Evolutionary conservation across 2,113 vertebrate genomes (phyloP).

Genomic region (Corynorhinus townsendii): DNA sequence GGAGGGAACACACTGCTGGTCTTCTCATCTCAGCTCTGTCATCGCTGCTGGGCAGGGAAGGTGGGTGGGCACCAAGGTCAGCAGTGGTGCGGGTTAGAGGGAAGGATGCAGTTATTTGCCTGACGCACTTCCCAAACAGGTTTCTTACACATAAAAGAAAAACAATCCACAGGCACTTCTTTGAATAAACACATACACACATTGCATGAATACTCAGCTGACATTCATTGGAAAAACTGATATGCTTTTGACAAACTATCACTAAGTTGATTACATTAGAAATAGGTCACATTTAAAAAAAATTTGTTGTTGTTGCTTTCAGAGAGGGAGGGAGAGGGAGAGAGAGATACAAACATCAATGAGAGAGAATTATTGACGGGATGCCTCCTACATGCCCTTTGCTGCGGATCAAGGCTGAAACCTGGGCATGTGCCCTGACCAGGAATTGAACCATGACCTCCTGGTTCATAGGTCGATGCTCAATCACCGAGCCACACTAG

Average conservation of each 20-base stretch:
- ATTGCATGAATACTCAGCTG: not conserved
- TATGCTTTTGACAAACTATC: not conserved
- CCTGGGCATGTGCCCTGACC: too few species aligned
- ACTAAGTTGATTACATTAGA: not conserved
- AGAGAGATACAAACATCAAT: too few species aligned
- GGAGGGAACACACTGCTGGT: conserved; percentile 12
- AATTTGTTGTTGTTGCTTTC: too few species aligned
- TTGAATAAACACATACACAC: not conserved
- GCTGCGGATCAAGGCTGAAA: too few species aligned
- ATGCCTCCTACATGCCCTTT: too few species aligned
- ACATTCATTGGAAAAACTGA: not conserved
- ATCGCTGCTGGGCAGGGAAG: not conserved
- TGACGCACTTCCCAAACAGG: not conserved
- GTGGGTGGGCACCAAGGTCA: not conserved
- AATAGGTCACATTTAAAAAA: not conserved
- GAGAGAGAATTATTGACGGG: too few species aligned
- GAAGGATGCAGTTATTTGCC: not conserved
- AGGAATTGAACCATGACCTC: too few species aligned
- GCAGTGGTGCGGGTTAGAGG: not conserved
- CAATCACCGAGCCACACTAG: too few species aligned
- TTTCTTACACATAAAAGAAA: not conserved
- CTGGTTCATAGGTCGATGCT: too few species aligned
- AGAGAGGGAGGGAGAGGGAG: too few species aligned
- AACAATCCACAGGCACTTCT: not conserved
- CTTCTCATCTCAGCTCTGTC: not conserved